phyloP scores from a whole-genome alignment of 1,140 invertebrate genomes.

The Trichomalopsis sarcophagae region DNA sequence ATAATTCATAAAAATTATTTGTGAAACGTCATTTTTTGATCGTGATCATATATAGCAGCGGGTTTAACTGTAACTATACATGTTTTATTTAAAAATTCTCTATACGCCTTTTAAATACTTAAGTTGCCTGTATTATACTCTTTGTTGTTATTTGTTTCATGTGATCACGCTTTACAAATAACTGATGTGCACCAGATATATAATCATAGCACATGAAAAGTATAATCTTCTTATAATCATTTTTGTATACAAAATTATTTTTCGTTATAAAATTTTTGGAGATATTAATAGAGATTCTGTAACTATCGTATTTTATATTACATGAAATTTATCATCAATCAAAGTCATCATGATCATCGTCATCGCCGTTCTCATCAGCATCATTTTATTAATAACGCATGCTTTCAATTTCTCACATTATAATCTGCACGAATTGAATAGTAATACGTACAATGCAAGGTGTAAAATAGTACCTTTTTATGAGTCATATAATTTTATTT shows the following conservation, averaged over 20 bases:
- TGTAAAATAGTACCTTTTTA: constrained; percentile 16
- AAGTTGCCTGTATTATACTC: not conserved
- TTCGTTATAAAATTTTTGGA: too few species aligned
- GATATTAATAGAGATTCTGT: not conserved
- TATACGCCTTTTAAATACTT: too few species aligned
- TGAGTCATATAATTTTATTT: not conserved
- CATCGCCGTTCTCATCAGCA: not conserved
- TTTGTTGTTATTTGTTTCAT: not conserved
- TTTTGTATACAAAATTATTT: too few species aligned
- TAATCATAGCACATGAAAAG: too few species aligned
- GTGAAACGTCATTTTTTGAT: too few species aligned
- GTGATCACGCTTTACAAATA: not conserved
- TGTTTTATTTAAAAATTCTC: not conserved
- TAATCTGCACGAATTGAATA: constrained; percentile 15
- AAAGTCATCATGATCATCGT: not conserved
- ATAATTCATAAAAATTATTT: not conserved
- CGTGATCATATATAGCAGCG: not conserved
- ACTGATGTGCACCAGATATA: not conserved
- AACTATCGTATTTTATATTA: not conserved
- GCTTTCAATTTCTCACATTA: constrained; percentile 22
- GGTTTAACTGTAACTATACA: not conserved
- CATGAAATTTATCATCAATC: not conserved
- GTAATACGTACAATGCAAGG: not conserved
- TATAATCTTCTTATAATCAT: too few species aligned
- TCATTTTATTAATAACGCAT: not conserved